Conservation (phyloP, 2,888 invertebrate species). For the Acleris cristana region DNA sequence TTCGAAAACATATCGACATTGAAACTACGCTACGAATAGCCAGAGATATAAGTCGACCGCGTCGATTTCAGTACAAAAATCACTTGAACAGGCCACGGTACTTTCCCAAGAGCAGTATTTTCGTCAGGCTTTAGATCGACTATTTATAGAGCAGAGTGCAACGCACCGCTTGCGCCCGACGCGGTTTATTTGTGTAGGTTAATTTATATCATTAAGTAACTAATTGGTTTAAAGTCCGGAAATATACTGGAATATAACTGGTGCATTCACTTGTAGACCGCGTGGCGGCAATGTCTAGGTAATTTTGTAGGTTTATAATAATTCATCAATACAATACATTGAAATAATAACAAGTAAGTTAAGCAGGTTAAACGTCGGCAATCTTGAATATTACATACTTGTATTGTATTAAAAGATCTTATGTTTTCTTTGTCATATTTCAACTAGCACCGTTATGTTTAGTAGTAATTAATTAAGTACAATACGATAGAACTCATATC, state of each 20-base stretch:
- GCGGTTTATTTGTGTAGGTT: constrained; percentile 30
- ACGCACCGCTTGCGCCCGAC: constrained; percentile 47
- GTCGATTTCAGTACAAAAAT: constrained; percentile 14
- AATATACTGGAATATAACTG: constrained; percentile 12
- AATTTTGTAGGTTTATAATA: background rate
- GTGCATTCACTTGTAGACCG: constrained; percentile 22
- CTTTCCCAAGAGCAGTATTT: constrained; percentile 46
- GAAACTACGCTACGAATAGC: constrained; percentile 22
- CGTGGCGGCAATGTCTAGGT: constrained; percentile 15
- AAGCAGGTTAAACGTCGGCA: too few relatives aligned
- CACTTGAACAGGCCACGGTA: constrained; percentile 25
- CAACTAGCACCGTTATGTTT: too few relatives aligned
- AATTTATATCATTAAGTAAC: constrained; percentile 32
- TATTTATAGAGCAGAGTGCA: constrained; percentile 59
- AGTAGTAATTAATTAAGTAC: too few relatives aligned
- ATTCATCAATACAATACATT: background rate
- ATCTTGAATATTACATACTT: too few relatives aligned
- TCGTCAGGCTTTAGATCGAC: constrained; percentile 43
- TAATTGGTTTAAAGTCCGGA: constrained; percentile 29
- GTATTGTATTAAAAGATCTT: too few relatives aligned
- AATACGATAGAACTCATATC: too few relatives aligned
- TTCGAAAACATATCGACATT: constrained; percentile 30
- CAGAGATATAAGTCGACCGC: background rate
- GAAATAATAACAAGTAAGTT: too few relatives aligned
- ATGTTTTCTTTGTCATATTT: too few relatives aligned